Conservation (phyloP, 2,797 vertebrate genomes). For the Serranus cabrilla region DNA sequence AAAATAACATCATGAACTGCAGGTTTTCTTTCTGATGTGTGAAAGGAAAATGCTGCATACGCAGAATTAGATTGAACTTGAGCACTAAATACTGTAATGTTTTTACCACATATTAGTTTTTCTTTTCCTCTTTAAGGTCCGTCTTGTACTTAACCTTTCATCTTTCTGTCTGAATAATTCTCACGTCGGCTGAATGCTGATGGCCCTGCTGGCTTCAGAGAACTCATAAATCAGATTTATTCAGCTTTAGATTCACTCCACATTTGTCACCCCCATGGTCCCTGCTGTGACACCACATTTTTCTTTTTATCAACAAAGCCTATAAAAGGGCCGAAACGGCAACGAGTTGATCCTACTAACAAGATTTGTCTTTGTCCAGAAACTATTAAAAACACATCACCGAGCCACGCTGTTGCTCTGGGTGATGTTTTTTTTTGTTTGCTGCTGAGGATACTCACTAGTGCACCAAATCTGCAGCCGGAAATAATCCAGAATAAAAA, state of each 20-base stretch:
- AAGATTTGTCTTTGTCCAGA: background rate
- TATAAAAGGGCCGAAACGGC: background rate
- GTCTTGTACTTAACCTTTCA: background rate
- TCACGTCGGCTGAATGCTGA: background rate
- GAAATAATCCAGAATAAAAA: background rate
- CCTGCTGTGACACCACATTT: background rate
- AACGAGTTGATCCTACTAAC: background rate
- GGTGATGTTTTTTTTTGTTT: background rate
- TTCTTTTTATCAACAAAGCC: background rate
- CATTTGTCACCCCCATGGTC: background rate
- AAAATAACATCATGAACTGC: background rate
- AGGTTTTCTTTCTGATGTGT: constrained; percentile 1
- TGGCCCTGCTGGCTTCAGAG: background rate
- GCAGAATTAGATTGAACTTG: background rate
- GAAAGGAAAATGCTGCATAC: background rate
- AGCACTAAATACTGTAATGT: background rate
- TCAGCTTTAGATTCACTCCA: background rate
- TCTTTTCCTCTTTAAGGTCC: background rate
- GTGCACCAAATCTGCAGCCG: background rate
- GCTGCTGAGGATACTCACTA: background rate
- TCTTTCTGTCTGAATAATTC: background rate
- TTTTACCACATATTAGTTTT: background rate
- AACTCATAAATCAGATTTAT: background rate
- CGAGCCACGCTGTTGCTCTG: background rate
- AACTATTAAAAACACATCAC: too few relatives aligned